Percentiles rank a stretch among this genome's conserved stretches.
Evolutionary conservation across 2,113 vertebrate species (phyloP).

Genomic region (Agapornis roseicollis): DNA sequence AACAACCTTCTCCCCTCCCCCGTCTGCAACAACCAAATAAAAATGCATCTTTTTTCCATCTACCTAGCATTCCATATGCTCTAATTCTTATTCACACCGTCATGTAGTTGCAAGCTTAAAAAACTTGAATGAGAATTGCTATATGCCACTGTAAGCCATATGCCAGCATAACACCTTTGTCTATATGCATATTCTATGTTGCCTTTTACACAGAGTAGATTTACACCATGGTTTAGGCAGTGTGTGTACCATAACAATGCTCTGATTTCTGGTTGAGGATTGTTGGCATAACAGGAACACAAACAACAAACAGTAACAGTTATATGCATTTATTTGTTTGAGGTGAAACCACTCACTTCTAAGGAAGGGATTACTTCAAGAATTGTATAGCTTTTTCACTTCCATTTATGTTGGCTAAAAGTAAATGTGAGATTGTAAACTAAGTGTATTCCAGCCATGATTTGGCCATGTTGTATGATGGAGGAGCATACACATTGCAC

Average conservation of each 20-base stretch:
- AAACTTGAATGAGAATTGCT: neutral
- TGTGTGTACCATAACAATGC: too few species aligned
- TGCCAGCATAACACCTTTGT: neutral
- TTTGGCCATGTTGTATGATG: neutral
- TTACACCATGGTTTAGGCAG: neutral
- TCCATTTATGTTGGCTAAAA: neutral
- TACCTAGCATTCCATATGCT: neutral
- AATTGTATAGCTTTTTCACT: neutral
- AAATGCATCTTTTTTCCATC: neutral
- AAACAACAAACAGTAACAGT: neutral
- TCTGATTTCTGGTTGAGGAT: neutral
- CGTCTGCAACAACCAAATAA: neutral
- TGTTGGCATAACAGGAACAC: neutral
- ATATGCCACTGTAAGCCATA: neutral
- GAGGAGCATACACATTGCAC: neutral
- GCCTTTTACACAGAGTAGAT: neutral
- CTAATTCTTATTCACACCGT: neutral
- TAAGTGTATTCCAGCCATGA: neutral
- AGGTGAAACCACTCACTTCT: neutral
- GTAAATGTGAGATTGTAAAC: neutral
- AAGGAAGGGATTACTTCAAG: neutral
- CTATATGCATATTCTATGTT: neutral
- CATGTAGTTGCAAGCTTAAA: neutral
- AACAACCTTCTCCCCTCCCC: neutral
- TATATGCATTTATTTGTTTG: neutral